These are phyloP conservation scores for Ptilodon capucinus DNA, from an alignment of 2,888 invertebrate genomes.

Conservation along the genomic window DNA sequence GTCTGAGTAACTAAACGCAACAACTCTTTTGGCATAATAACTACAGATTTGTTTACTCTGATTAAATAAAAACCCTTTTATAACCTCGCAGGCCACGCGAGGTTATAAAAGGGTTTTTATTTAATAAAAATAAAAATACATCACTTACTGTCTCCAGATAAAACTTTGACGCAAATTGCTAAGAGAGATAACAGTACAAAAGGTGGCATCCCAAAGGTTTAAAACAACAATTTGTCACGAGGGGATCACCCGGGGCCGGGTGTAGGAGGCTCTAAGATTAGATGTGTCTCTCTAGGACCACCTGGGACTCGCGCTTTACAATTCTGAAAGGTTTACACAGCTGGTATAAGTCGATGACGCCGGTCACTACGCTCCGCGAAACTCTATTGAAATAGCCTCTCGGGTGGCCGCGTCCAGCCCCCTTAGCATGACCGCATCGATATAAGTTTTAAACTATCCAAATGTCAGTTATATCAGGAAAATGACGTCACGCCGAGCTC, in stretches of 20 bases:
- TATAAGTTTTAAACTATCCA: too few species aligned
- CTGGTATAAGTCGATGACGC: conserved; percentile 15
- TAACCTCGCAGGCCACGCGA: background rate
- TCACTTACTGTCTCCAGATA: conserved; percentile 8
- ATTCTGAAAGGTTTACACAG: conserved; percentile 26
- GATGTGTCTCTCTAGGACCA: conserved; percentile 18
- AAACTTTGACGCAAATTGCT: conserved; percentile 23
- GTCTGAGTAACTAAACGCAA: background rate
- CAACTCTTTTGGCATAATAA: background rate
- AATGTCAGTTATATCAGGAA: too few species aligned
- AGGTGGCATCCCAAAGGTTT: conserved; percentile 20
- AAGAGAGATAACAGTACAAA: conserved; percentile 18
- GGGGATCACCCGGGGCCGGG: conserved; percentile 26
- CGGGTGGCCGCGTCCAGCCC: background rate
- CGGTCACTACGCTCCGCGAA: background rate
- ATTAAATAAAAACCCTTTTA: background rate
- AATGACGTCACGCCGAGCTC: too few species aligned
- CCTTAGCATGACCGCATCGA: background rate
- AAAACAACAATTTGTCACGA: conserved; percentile 38
- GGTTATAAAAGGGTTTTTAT: too few species aligned
- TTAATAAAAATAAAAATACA: background rate
- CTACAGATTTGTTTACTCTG: background rate
- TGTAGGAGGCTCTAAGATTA: conserved; percentile 19
- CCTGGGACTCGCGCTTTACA: conserved; percentile 6
- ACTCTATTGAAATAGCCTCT: conserved; percentile 10